phyloP scores from a whole-genome alignment of 2,113 vertebrate species.

The Manacus vitellinus region DNA sequence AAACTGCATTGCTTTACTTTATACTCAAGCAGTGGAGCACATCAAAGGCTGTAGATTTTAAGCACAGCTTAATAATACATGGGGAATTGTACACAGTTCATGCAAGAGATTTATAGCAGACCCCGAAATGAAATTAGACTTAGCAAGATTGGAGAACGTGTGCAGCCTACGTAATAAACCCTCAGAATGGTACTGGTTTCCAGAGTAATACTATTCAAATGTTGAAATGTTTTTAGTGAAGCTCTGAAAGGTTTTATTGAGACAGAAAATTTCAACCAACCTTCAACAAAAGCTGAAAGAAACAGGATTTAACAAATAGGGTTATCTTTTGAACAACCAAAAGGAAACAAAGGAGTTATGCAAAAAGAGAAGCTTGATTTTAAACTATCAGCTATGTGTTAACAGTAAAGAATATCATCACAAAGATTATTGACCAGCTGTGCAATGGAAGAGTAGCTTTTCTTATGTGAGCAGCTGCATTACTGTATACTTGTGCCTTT shows the following conservation, averaged over 20 bases:
- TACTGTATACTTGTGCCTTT: not conserved
- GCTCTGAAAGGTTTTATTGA: slow-evolving; percentile 61
- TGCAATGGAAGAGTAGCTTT: not conserved
- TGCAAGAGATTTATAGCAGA: not conserved
- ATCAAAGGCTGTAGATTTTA: not conserved
- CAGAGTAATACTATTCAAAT: slow-evolving; percentile 57
- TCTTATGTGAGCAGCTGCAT: not conserved
- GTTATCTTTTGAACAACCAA: not conserved
- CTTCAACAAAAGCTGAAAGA: not conserved
- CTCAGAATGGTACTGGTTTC: not conserved
- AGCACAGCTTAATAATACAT: not conserved
- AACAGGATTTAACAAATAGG: not conserved
- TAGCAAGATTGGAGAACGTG: not conserved
- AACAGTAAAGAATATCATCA: not conserved
- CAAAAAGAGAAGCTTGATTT: slow-evolving; percentile 15
- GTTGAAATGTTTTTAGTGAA: slow-evolving; percentile 57
- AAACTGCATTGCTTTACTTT: not conserved
- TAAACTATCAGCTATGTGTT: not conserved
- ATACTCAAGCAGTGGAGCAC: not conserved
- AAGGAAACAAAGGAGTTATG: slow-evolving; percentile 38
- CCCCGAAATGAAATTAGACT: not conserved
- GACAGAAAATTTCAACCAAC: slow-evolving; percentile 59
- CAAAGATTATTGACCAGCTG: not conserved
- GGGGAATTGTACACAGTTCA: not conserved
- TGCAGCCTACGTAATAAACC: not conserved